Evolutionary conservation across 2,888 invertebrate genomes (phyloP), one percentile per base, ranked within the genome.

Genomic region (Drosophila recens): DNA sequence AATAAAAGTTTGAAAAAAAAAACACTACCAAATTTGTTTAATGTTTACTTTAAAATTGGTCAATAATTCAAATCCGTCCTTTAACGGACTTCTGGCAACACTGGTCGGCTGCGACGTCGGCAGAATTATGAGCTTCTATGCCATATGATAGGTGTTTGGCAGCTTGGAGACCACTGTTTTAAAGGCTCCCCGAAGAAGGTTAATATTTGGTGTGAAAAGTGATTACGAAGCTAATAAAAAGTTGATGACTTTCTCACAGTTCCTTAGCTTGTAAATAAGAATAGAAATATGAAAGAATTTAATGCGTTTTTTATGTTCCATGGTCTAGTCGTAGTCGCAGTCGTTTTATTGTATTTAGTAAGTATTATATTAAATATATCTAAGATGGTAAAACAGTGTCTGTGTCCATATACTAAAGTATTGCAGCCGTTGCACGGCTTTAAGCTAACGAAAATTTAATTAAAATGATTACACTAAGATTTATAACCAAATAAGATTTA

Each of bases 341-440:
- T 40, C 5, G 36, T 68, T 62, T 49, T 48, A 20, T 49, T 23
- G 23, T 34, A 11, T 13, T 5, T 52, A n/a, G 2, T 20, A 38
- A 20, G 8, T 20, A 38, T 20, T 38, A 23, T 23, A 23, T n/a
- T n/a, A n/a, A n/a, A n/a, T n/a, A n/a, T 6, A 6, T 27, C 5
- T 42, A 36, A 57, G 42, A n/a, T 34, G 23, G 10, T 53, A 45
- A 48, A 68, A 62, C 56, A 53, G 64, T 71, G 67, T 71, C 45
- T 74, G 79, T 81, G 62, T 67, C 38, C 69, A 68, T 70, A 67
- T 70, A 67, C 67, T 65, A 67, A 83, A 74, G 74, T 78, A 71
- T 83, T 80, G 72, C 87, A 80, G 81, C 80, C 83, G 83, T 70
- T 58, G 30, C 72, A 63, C 82, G 86, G 82, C 88, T 82, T 70